These are phyloP conservation scores for Drosophila gunungcola DNA, from an alignment of 1,140 invertebrate genomes.

Conservation along the genomic window DNA sequence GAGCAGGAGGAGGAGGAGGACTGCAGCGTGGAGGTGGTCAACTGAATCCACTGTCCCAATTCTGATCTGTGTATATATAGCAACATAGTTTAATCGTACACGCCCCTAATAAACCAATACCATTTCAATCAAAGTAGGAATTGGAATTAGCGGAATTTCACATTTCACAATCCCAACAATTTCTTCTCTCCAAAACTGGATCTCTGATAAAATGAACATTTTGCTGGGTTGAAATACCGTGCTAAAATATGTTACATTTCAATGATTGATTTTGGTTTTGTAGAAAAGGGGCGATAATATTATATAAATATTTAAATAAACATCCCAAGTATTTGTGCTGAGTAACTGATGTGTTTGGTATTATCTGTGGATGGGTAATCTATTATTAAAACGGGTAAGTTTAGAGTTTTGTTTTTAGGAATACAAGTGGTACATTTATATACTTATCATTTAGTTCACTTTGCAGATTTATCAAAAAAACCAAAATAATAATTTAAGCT, in stretches of 20 bases:
- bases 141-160: conserved; percentile 13
- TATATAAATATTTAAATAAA: conserved; percentile 42
- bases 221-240: neutral
- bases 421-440: too few relatives aligned
- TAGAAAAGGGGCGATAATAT: conserved; percentile 12
- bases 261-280: conserved; percentile 3
- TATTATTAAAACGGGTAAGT: too few relatives aligned
- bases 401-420: too few relatives aligned
- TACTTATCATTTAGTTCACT: too few relatives aligned
- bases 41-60: conserved; percentile 50
- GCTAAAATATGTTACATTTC: neutral
- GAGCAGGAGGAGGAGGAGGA: conserved; percentile 64
- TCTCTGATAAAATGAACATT: conserved; percentile 11
- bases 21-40: conserved; percentile 77
- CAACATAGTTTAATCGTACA: conserved; percentile 13
- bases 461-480: too few relatives aligned
- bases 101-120: neutral
- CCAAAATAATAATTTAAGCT: too few relatives aligned
- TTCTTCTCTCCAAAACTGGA: conserved; percentile 15
- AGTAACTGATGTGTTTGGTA: neutral
- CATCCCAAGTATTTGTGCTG: conserved; percentile 15
- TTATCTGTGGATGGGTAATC: neutral
- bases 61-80: conserved; percentile 52
- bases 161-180: neutral
- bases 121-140: neutral